Percentiles rank a stretch among this genome's conserved stretches.
Evolutionary conservation across 2,888 invertebrate genomes (phyloP).

Genomic region (Leptopilina myrica): DNA sequence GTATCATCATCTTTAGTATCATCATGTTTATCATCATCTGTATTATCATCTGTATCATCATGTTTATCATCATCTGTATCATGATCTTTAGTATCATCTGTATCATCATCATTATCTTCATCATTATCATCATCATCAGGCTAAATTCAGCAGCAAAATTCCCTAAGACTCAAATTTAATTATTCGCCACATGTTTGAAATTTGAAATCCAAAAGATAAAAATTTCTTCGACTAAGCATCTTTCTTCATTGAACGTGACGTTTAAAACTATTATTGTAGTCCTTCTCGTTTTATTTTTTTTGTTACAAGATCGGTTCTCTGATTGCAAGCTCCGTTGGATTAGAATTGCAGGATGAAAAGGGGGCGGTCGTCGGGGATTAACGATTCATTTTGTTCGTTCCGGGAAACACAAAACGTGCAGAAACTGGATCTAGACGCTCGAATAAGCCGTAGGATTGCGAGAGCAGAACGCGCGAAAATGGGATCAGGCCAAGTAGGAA

Average conservation of each 20-base stretch:
- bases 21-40: too few relatives aligned
- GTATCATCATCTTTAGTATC: too few relatives aligned
- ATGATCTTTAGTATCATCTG: too few relatives aligned
- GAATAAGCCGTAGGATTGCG: constrained; percentile 53
- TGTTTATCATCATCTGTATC: too few relatives aligned
- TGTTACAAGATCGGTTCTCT: constrained; percentile 32
- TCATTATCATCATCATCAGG: too few relatives aligned
- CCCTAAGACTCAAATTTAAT: too few relatives aligned
- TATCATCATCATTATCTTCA: too few relatives aligned
- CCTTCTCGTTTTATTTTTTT: constrained; percentile 11
- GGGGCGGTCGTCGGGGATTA: constrained; percentile 30
- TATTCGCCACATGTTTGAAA: background rate
- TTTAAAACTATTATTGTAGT: constrained; percentile 26
- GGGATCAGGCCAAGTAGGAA: constrained; percentile 62
- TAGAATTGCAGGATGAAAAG: constrained; percentile 32
- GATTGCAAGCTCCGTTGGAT: constrained; percentile 33
- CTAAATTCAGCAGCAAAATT: too few relatives aligned
- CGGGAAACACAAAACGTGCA: constrained; percentile 41
- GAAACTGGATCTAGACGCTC: constrained; percentile 54
- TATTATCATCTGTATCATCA: too few relatives aligned
- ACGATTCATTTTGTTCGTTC: constrained; percentile 39
- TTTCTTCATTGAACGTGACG: constrained; percentile 11
- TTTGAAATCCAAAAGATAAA: background rate
- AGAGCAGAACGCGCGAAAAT: constrained; percentile 53
- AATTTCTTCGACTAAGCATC: constrained; percentile 24